Evolutionary conservation across 2,113 vertebrate species (phyloP).

Genomic region (Rhinolophus ferrumequinum): DNA sequence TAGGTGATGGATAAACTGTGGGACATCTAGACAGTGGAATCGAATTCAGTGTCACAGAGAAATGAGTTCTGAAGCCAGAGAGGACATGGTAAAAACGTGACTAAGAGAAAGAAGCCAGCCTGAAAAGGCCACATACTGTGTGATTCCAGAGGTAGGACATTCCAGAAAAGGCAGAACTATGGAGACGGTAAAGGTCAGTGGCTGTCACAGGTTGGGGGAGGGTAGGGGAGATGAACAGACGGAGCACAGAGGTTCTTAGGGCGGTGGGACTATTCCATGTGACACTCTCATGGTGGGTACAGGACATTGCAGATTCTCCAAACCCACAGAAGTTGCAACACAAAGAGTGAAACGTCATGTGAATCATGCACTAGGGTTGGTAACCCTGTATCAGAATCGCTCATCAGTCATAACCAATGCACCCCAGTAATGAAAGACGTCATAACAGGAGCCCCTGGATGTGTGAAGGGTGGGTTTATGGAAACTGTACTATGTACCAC

Average conservation of each 20-base stretch:
- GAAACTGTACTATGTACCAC: background rate
- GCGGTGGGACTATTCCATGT: rapidly evolving
- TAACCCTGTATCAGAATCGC: rapidly evolving
- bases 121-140: rapidly evolving
- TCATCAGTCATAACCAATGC: rapidly evolving
- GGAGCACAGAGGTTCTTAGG: rapidly evolving
- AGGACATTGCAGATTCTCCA: rapidly evolving
- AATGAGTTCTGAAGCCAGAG: too few species aligned
- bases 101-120: rapidly evolving
- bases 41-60: too few species aligned
- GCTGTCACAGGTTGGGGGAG: too few species aligned
- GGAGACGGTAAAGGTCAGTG: rapidly evolving
- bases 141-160: rapidly evolving
- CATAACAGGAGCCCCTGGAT: rapidly evolving
- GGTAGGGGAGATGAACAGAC: rapidly evolving
- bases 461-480: too few species aligned
- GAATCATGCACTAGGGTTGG: rapidly evolving
- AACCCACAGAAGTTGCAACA: rapidly evolving
- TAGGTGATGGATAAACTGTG: background rate
- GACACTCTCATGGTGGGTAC: rapidly evolving
- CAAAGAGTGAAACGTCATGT: rapidly evolving
- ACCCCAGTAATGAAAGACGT: rapidly evolving
- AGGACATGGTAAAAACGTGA: too few species aligned
- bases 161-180: too few species aligned
- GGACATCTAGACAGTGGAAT: too few species aligned